phyloP scores from a whole-genome alignment of 2,888 invertebrate genomes.

The Cephus pygmeus region DNA sequence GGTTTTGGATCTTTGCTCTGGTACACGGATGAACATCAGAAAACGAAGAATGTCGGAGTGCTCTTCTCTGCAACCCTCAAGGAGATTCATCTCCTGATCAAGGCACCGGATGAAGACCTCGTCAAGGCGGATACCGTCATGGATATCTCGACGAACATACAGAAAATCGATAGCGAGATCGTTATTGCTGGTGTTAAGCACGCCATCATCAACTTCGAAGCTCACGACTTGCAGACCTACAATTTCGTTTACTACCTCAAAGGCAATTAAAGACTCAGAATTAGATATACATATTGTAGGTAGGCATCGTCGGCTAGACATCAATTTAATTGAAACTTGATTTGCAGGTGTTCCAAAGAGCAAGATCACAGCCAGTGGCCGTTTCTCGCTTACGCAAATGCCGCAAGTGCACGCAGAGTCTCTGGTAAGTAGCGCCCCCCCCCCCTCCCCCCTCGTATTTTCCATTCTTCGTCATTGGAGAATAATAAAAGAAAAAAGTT shows the following conservation, averaged over 20 bases:
- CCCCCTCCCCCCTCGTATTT: not conserved
- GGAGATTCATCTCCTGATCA: conserved; percentile 47
- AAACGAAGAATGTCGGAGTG: conserved; percentile 49
- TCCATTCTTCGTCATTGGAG: not conserved
- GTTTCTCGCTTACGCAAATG: conserved; percentile 72
- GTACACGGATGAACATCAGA: conserved; percentile 63
- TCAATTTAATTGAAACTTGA: conserved; percentile 8
- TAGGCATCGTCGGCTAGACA: not conserved
- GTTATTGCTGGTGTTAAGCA: conserved; percentile 70
- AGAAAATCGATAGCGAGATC: conserved; percentile 68
- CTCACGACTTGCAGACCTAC: conserved; percentile 71
- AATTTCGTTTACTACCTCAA: conserved; percentile 69
- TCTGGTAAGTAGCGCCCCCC: conserved; percentile 65
- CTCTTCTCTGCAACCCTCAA: conserved; percentile 37
- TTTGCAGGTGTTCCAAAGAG: conserved; percentile 65
- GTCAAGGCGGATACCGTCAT: conserved; percentile 68
- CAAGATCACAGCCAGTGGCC: conserved; percentile 70
- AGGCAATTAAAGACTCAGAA: conserved; percentile 63
- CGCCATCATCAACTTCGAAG: conserved; percentile 65
- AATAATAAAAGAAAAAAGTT: not conserved
- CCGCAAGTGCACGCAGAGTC: conserved; percentile 72
- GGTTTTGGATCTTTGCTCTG: conserved; percentile 51
- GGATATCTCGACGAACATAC: conserved; percentile 67
- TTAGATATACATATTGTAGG: not conserved
- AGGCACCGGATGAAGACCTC: conserved; percentile 68